Evolutionary conservation across 2,113 vertebrate genomes (phyloP).

Genomic region (Pogona vitticeps): DNA sequence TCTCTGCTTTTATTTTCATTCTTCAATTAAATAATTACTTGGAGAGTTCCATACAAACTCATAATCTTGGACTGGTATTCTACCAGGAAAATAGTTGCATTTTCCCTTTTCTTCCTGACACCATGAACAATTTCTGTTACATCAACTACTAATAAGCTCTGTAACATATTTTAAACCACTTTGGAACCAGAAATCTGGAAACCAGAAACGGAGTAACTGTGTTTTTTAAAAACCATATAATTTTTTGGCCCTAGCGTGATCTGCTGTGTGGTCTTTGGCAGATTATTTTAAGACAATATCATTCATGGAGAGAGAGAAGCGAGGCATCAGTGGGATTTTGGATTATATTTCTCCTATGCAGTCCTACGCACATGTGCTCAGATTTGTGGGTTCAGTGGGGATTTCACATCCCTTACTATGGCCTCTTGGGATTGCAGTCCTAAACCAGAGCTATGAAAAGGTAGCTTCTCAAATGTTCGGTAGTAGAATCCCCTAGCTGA

Average conservation of each 20-base stretch:
- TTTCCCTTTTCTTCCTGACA: not conserved
- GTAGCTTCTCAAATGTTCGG: too few relatives aligned
- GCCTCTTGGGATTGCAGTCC: not conserved
- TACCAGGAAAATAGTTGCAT: not conserved
- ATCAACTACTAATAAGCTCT: not conserved
- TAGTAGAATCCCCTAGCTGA: too few relatives aligned
- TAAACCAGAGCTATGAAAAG: not conserved
- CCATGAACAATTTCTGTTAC: not conserved
- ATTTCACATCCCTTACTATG: not conserved
- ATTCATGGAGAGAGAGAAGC: constrained; percentile 11
- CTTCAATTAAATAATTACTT: constrained; percentile 11
- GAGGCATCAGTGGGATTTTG: not conserved
- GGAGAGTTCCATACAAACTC: not conserved
- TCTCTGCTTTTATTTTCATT: constrained; percentile 14
- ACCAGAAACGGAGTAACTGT: not conserved
- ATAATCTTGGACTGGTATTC: not conserved
- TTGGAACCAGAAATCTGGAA: constrained; percentile 8
- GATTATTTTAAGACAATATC: not conserved
- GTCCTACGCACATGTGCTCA: not conserved
- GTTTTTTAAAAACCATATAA: not conserved
- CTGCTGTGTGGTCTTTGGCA: not conserved
- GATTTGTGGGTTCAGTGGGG: not conserved
- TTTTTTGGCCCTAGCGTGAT: not conserved
- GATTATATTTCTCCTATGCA: not conserved
- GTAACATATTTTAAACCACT: not conserved